Base-by-base conservation (phyloP, 2,888 invertebrate species). In the Archips crataeganus region DNA sequence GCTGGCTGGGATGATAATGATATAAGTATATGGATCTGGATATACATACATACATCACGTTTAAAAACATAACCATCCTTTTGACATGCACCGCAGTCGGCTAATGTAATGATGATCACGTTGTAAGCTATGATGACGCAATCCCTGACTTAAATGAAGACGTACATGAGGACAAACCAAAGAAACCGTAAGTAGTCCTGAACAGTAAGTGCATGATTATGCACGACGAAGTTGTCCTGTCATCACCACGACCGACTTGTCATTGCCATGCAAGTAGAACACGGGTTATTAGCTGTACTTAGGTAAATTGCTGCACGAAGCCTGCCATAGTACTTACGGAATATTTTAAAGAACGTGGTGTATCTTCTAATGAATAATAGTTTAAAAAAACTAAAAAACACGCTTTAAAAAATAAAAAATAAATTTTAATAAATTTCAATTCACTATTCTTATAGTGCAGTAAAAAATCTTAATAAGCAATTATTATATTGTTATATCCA, bases 231-330 rank as follows among this genome's bases (percentile, higher is more conserved):
- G 4, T 3, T 32, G 11, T 11, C 54, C 6, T 2, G 51, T 23
- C 51, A 54, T 57, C 57, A 11, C 11, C 32, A 57, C 23, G 32
- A 8, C 32, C 10, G 32, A 32, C 57, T 23, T 32, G 57, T 57
- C 32, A 57, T 57, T 57, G 11, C 32, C 57, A 57, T 32, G 32
- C 32, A 57, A 57, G 57, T 57, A 57, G 57, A 57, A 57, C 54
- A 57, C 32, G n/a, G 49, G 57, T 57, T 57, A 57, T 57, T 57
- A 54, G 23, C 23, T 9, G 9, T 32, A 32, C 57, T 57, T 57
- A 57, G 57, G 32, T 57, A 57, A 57, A 57, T 11, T 57, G 57
- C 57, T 11, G 9, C 23, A 54, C 45, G 45, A 49, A 49, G n/a
- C 49, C 47, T 49, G 3, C 5, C n/a, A n/a, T 49, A 13, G n/a